Conservation (phyloP, 2,113 vertebrate species). For the Oplegnathus fasciatus region DNA sequence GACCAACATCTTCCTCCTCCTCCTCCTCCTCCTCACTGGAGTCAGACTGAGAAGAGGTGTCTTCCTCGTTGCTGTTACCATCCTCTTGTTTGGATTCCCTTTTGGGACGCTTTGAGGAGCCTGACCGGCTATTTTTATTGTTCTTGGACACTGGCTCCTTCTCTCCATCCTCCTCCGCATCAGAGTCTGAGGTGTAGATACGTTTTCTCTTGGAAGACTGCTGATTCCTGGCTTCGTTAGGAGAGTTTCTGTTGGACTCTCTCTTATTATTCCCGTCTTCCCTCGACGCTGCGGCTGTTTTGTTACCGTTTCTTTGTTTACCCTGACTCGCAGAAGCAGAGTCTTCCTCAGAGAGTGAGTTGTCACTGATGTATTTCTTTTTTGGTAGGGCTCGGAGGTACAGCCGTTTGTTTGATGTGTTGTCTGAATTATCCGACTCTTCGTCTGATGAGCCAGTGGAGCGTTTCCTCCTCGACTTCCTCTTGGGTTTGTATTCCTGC, state of each 20-base stretch:
- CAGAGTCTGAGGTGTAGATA: slow-evolving; percentile 82
- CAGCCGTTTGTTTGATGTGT: slow-evolving; percentile 45
- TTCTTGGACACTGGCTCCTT: slow-evolving; percentile 44
- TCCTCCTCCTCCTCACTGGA: slow-evolving; percentile 52
- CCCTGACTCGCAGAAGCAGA: slow-evolving; percentile 44
- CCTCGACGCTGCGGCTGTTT: neutral
- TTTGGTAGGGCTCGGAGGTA: slow-evolving; percentile 77
- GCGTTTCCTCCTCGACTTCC: slow-evolving; percentile 72
- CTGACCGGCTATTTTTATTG: slow-evolving; percentile 54
- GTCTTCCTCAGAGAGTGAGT: slow-evolving; percentile 82
- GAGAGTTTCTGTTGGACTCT: slow-evolving; percentile 39
- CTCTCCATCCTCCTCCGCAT: slow-evolving; percentile 39
- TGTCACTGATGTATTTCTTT: slow-evolving; percentile 82
- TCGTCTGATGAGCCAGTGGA: slow-evolving; percentile 76
- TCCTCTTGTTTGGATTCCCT: slow-evolving; percentile 54
- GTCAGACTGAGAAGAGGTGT: slow-evolving; percentile 50
- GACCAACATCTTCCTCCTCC: slow-evolving; percentile 14
- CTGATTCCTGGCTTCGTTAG: slow-evolving; percentile 45
- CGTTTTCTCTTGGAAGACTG: slow-evolving; percentile 79
- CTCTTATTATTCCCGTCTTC: slow-evolving; percentile 38
- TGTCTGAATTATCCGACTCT: slow-evolving; percentile 64
- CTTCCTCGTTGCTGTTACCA: slow-evolving; percentile 23
- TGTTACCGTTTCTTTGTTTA: slow-evolving; percentile 60
- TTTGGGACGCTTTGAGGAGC: slow-evolving; percentile 56
- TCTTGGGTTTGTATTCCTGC: slow-evolving; percentile 65